phyloP scores from a whole-genome alignment of 2,113 vertebrate species.

The Nycticebus coucang region DNA sequence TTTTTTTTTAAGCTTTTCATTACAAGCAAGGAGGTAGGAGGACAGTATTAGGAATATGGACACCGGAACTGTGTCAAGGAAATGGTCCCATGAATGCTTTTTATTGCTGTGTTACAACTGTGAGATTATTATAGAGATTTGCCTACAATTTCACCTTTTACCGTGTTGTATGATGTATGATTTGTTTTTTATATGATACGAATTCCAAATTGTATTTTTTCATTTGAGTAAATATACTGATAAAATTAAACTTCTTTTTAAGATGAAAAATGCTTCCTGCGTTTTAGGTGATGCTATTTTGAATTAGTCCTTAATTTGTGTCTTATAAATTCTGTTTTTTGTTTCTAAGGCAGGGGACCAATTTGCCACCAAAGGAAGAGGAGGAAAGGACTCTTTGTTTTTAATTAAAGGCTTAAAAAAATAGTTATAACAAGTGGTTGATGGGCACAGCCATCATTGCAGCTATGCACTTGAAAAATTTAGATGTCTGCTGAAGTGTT shows the following conservation, averaged over 20 bases:
- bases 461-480: neutral
- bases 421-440: neutral
- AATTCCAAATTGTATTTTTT: slow-evolving; percentile 29
- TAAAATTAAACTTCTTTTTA: neutral
- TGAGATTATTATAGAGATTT: neutral
- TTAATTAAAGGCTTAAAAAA: neutral
- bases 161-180: neutral
- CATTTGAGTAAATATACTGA: neutral
- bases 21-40: neutral
- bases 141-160: neutral
- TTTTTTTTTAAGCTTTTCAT: slow-evolving; percentile 48
- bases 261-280: neutral
- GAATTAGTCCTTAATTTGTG: neutral
- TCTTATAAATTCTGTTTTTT: neutral
- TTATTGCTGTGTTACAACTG: neutral
- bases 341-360: neutral
- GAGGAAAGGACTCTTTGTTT: neutral
- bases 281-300: neutral
- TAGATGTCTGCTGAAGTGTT: neutral
- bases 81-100: neutral
- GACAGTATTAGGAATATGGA: neutral
- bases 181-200: neutral
- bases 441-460: neutral
- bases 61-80: neutral
- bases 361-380: neutral